Evolutionary conservation across 1,140 invertebrate genomes (phyloP).

Genomic region (Papilio machaon): DNA sequence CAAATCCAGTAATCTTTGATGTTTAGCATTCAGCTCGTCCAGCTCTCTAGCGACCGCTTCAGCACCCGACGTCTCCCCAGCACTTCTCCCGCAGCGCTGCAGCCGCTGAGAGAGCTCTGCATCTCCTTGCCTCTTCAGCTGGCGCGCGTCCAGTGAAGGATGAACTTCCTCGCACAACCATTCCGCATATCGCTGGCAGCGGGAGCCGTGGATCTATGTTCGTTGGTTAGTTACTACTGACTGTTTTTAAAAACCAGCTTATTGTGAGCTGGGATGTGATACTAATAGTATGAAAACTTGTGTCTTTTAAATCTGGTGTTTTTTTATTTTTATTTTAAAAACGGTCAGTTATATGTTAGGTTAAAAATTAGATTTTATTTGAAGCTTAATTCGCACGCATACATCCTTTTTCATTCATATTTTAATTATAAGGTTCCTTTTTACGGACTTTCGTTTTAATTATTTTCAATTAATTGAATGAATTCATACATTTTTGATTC

Average conservation of each 20-base stretch:
- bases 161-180: slow-evolving; percentile 93
- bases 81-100: slow-evolving; percentile 53
- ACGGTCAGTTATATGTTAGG: slow-evolving; percentile 43
- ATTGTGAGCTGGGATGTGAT: not conserved
- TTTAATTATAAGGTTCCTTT: slow-evolving; percentile 13
- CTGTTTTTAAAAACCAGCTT: slow-evolving; percentile 51
- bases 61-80: slow-evolving; percentile 82
- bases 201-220: slow-evolving; percentile 92
- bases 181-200: slow-evolving; percentile 94
- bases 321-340: slow-evolving; percentile 39
- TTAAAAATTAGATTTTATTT: slow-evolving; percentile 34
- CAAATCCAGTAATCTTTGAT: slow-evolving; percentile 88
- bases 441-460: slow-evolving; percentile 7
- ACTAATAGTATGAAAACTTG: not conserved
- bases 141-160: slow-evolving; percentile 88
- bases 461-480: not conserved
- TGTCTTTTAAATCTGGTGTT: not conserved
- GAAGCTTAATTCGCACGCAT: slow-evolving; percentile 20
- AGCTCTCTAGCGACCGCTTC: slow-evolving; percentile 93
- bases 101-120: slow-evolving; percentile 62
- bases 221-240: slow-evolving; percentile 55
- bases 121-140: slow-evolving; percentile 73
- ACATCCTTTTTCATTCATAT: slow-evolving; percentile 35
- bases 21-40: slow-evolving; percentile 92
- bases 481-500: too few relatives aligned